A percentile compares a stretch with the other conserved stretches of the same genome.
Conservation (phyloP, 2,797 vertebrate species). For the Dryobates pubescens region DNA sequence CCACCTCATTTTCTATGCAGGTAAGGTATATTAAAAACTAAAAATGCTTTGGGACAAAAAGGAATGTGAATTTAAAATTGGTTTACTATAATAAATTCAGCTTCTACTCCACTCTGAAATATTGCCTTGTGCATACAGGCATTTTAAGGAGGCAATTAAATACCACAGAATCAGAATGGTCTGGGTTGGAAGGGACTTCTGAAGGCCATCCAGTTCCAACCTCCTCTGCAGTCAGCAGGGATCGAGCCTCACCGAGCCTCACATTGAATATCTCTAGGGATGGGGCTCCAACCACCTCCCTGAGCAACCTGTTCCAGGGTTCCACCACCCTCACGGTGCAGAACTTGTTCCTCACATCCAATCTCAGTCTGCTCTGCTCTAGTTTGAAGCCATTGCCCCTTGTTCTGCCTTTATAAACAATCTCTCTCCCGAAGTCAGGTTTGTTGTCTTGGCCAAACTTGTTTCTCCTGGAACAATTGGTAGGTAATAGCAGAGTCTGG, state of each 20-base stretch:
- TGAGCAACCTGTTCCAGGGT: no score
- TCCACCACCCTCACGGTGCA: no score
- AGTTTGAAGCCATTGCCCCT: no score
- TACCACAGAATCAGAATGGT: not conserved
- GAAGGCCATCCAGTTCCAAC: no score
- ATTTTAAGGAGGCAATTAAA: not conserved
- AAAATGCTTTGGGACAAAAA: not conserved
- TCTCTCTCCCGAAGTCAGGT: not conserved
- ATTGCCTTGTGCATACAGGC: not conserved
- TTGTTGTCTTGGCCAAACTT: not conserved
- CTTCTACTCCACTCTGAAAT: not conserved
- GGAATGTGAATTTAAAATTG: not conserved
- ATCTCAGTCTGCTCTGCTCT: no score
- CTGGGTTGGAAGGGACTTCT: no score
- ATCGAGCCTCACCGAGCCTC: no score
- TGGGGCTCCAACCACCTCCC: no score
- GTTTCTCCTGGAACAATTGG: not conserved
- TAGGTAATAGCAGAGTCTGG: not conserved
- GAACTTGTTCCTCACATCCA: no score
- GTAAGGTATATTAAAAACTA: not conserved
- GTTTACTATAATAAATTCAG: not conserved
- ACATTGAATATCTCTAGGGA: no score
- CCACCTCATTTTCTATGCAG: not conserved
- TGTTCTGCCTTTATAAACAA: no score
- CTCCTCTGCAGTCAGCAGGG: no score